Evolutionary conservation across 30 jellyfish, hydroid and myxozoan genomes (phyloP), one percentile per base, ranked within the genome.

Genomic region (Mastigias papua): DNA sequence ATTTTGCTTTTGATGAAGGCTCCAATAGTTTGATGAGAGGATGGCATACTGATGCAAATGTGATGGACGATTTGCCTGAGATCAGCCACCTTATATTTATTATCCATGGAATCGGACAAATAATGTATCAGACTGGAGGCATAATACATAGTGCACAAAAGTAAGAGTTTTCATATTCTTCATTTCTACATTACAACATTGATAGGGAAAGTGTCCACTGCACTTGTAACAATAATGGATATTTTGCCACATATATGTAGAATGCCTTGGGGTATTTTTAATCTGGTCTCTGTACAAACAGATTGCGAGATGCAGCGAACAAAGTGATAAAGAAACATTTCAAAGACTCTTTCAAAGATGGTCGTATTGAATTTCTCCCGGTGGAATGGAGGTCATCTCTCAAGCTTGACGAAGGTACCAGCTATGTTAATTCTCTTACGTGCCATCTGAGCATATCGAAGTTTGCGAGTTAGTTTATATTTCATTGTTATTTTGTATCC

Each of bases 21-120:
- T 54, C 97, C 31, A 66, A 65, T 69, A 66, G 69, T 2, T 54
- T 93, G 72, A 72, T 30, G 23, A 84, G 98, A 69, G 98, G 98
- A 49, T 94, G 91, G 87, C 97, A 89, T 34, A 84, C 87, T 27
- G 97, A 78, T 51, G 91, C 93, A 8, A 82, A 83, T 8, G 74
- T 31, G 0, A 67, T n/a, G 29, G 98, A 94, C 65, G 88, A 73
- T 35, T 85, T 72, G 26, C 90, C 89, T 1, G 97, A 85, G 37
- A 81, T 94, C 29, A 80, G 27, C 31, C 97, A 89, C 84, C 74
- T 89, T 63, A 80, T 94, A 30, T 94, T 94, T 58, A 79, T 94
- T 13, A 87, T 94, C 28, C 98, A 94, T 94, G 98, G 98, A 1
- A 94, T 94, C 32, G 98, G 98, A 11, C 98, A 94, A 63, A 22